A percentile compares a stretch with the other conserved stretches of the same genome.
Evolutionary conservation across 2,888 invertebrate species (phyloP).

Genomic region (Eudemis profundana): DNA sequence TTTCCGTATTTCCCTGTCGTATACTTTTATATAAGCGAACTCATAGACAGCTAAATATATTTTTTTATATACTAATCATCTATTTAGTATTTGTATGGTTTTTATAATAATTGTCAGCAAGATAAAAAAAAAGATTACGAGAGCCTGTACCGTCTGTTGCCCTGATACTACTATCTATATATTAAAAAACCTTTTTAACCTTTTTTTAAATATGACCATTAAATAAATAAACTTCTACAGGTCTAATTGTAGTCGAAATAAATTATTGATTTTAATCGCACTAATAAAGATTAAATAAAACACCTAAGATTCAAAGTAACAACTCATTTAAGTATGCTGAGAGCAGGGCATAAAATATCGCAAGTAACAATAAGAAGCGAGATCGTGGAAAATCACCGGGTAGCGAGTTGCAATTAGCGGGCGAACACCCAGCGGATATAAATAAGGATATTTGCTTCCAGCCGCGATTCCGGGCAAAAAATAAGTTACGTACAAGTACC

Average conservation of each 20-base stretch:
- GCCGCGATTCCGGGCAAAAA: slow-evolving; percentile 69
- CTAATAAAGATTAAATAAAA: slow-evolving; percentile 4
- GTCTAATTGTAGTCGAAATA: too few relatives aligned
- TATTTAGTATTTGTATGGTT: too few relatives aligned
- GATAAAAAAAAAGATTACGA: too few relatives aligned
- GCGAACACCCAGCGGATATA: slow-evolving; percentile 81
- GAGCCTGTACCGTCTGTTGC: too few relatives aligned
- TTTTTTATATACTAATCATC: not conserved
- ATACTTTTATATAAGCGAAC: slow-evolving; percentile 21
- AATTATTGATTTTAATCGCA: too few relatives aligned
- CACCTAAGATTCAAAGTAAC: slow-evolving; percentile 45
- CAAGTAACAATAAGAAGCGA: slow-evolving; percentile 72
- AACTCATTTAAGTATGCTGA: slow-evolving; percentile 55
- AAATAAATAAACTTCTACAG: too few relatives aligned
- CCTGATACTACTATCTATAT: not conserved
- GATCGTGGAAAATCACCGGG: slow-evolving; percentile 80
- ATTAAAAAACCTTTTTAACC: too few relatives aligned
- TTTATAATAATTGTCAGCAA: too few relatives aligned
- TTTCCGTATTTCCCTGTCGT: slow-evolving; percentile 48
- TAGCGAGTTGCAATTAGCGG: slow-evolving; percentile 78
- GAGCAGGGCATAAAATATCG: slow-evolving; percentile 64
- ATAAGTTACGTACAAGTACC: slow-evolving; percentile 59
- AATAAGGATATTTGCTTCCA: slow-evolving; percentile 77
- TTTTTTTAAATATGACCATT: too few relatives aligned
- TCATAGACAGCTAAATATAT: not conserved